phyloP scores from a whole-genome alignment of 2,113 vertebrate genomes.

The Tetraodon nigroviridis region DNA sequence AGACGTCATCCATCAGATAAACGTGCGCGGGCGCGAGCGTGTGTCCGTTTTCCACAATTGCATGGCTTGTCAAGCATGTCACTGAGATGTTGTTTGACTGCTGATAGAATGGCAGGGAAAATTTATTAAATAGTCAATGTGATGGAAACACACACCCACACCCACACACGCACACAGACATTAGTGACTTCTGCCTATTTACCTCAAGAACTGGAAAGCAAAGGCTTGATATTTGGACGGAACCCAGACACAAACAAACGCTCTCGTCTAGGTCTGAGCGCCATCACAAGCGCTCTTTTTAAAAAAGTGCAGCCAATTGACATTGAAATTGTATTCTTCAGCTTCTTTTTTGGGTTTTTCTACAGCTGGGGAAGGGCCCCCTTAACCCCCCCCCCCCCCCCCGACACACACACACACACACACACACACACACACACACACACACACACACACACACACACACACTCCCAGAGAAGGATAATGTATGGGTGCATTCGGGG shows the following conservation, averaged over 20 bases:
- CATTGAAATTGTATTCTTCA: constrained; percentile 74
- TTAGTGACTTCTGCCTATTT: too few relatives aligned
- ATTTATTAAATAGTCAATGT: constrained; percentile 68
- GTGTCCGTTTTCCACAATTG: constrained; percentile 47
- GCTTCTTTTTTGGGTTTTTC: constrained; percentile 67
- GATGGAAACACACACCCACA: constrained; percentile 47
- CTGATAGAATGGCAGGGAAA: constrained; percentile 63
- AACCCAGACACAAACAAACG: too few relatives aligned
- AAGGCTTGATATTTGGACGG: too few relatives aligned
- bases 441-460: constrained; percentile 22
- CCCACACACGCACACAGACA: constrained; percentile 15
- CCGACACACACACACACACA: constrained; percentile 17
- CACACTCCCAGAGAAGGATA: constrained; percentile 48
- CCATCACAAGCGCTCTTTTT: constrained; percentile 67
- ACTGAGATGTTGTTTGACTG: constrained; percentile 66
- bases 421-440: constrained; percentile 23
- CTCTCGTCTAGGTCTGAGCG: constrained; percentile 65
- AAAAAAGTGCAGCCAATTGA: constrained; percentile 69
- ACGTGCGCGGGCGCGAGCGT: constrained; percentile 9
- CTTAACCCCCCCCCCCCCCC: constrained; percentile 3
- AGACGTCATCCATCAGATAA: constrained; percentile 47
- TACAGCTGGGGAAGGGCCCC: constrained; percentile 41
- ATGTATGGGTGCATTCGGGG: constrained; percentile 52
- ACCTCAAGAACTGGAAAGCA: too few relatives aligned
- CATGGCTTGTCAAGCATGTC: constrained; percentile 66